Conservation (phyloP, 2,888 invertebrate genomes). For the Dicranocentrus wangi region DNA sequence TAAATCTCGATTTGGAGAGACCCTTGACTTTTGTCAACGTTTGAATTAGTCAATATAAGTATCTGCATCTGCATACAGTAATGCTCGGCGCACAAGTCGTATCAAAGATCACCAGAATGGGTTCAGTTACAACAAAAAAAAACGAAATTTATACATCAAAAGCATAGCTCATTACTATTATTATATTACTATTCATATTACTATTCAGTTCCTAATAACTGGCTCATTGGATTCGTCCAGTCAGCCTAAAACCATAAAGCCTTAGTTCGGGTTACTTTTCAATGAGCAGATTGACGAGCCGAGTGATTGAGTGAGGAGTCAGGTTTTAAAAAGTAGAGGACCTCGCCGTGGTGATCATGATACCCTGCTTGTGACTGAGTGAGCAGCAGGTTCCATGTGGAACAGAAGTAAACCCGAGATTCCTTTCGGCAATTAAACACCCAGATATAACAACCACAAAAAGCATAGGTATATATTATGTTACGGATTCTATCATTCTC, state of each 20-base stretch:
- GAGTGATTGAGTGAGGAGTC: slow-evolving; percentile 57
- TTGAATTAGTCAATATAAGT: too few species aligned
- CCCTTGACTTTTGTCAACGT: slow-evolving; percentile 48
- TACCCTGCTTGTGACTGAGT: slow-evolving; percentile 18
- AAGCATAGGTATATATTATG: not conserved
- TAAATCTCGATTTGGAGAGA: slow-evolving; percentile 25
- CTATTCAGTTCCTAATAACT: not conserved
- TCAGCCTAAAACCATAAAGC: slow-evolving; percentile 14
- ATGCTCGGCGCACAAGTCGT: too few species aligned
- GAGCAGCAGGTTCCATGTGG: slow-evolving; percentile 30
- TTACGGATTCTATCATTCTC: not conserved
- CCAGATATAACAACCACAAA: not conserved
- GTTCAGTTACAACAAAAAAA: slow-evolving; percentile 33
- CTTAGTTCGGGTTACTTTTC: slow-evolving; percentile 47
- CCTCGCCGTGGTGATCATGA: not conserved
- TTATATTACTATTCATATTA: not conserved
- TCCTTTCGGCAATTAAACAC: slow-evolving; percentile 59
- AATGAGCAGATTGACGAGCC: slow-evolving; percentile 30
- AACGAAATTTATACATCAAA: not conserved
- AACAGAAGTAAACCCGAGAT: slow-evolving; percentile 44
- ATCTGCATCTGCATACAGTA: too few species aligned
- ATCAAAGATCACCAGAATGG: slow-evolving; percentile 4
- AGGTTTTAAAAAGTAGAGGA: slow-evolving; percentile 29
- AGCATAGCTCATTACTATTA: not conserved
- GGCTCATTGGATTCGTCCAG: slow-evolving; percentile 51